These are phyloP conservation scores for Malacoraja senta DNA, from an alignment of 2,797 vertebrate species.

Conservation along the genomic window DNA sequence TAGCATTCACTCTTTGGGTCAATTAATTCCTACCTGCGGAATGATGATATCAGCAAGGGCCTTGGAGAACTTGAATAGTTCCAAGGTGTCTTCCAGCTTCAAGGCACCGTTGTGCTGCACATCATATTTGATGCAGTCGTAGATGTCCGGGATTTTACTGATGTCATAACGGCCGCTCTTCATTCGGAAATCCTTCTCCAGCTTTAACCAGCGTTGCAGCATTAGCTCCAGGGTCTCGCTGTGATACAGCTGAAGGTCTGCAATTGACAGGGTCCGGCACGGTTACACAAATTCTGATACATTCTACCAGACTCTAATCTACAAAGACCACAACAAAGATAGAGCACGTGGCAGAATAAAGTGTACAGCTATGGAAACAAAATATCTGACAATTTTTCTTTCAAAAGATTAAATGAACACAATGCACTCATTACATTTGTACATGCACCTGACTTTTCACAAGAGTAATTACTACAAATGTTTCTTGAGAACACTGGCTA, in stretches of 20 bases:
- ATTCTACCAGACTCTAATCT: not conserved
- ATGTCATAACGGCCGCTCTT: slow-evolving; percentile 94
- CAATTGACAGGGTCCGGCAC: slow-evolving; percentile 18
- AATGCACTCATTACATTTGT: no score
- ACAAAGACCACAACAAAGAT: not conserved
- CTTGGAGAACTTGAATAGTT: slow-evolving; percentile 83
- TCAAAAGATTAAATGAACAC: not conserved
- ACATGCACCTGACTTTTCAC: no score
- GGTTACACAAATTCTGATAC: not conserved
- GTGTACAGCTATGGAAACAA: not conserved
- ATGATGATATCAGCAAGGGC: slow-evolving; percentile 89
- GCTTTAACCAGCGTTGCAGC: slow-evolving; percentile 95
- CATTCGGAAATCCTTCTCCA: slow-evolving; percentile 89
- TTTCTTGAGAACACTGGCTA: not conserved
- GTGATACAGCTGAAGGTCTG: slow-evolving; percentile 94
- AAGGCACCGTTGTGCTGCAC: slow-evolving; percentile 84
- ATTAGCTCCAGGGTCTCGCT: slow-evolving; percentile 92
- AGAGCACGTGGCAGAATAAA: not conserved
- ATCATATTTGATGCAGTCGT: slow-evolving; percentile 96
- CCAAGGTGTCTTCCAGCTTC: slow-evolving; percentile 81
- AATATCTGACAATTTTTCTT: not conserved
- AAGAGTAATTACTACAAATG: not conserved
- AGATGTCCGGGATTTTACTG: slow-evolving; percentile 96
- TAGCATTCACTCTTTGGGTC: not conserved
- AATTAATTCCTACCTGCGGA: slow-evolving; percentile 71